Base-by-base conservation (phyloP, 1,140 invertebrate genomes). In the Bombus huntii region DNA sequence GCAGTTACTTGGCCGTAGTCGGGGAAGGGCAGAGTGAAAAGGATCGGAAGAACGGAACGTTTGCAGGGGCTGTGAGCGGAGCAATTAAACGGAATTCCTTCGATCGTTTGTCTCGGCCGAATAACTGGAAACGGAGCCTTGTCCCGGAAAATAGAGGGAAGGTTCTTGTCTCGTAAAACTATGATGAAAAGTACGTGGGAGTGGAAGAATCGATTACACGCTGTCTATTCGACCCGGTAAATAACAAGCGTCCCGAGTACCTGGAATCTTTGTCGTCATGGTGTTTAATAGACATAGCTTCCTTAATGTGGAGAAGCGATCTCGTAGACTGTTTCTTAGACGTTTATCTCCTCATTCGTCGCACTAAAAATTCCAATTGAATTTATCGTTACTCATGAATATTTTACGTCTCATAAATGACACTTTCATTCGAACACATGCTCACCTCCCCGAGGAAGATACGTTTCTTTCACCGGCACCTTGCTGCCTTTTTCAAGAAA, bases 11-110 rank as follows among this genome's bases (percentile, higher is more conserved):
- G 13, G 53, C 2, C 57, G 44, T n/a, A 53, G 59, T 3, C 6
- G 28, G 18, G 4, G 62, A 31, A 31, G 73, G 72, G 4, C 22
- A 73, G 68, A 77, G 74, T 85, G 78, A 74, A 81, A 85, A 81
- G 78, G 71, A 81, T 81, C 42, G 71, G 70, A 57, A 66, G 42
- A 66, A 72, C 68, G 37, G 22, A 68, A 22, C 44, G 53, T 28
- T 76, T 28, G 34, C 59, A 28, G 31, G 25, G 39, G 34, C 72
- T 76, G 80, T 47, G 72, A 76, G 79, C 66, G 39, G 68, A 76
- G 81, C 81, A 89, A 87, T 89, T 87, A 87, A 89, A 87, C 70
- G 85, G 81, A 84, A 89, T 89, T 89, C 76, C 81, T 87, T 87
- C 81, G 81, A 87, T 89, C 85, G 74, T 88, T 82, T 66, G 84